Base-by-base conservation (phyloP, 2,888 invertebrate genomes). In the Chouioia cunea region DNA sequence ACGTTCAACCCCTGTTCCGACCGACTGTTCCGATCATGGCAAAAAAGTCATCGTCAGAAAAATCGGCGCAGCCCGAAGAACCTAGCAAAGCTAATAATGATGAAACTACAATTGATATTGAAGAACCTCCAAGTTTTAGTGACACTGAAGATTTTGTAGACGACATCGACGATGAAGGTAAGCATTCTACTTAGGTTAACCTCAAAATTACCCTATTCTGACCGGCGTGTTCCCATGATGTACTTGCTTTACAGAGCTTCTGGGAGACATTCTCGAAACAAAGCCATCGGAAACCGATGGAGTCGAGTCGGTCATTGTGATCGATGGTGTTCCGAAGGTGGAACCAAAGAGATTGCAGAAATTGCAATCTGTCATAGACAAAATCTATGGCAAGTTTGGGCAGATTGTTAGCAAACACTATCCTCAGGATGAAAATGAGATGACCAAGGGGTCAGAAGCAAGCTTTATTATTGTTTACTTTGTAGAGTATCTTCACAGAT, bases 251-350 rank as follows among this genome's bases (percentile, higher is more conserved):
- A 80, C 89, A 97, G 99, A 97, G 84, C 89, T 99, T 66, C 87
- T 99, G 74, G 94, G 91, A n/a, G 99, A 99, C 86, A 88, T 99
- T 77, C 86, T 98, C 76, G 91, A 92, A 77, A 91, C 93, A 78
- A 94, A 94, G 83, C 99, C 99, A 1, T 93, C 93, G 77, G 97
- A 97, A 87, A 95, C 96, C 4, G 97, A 97, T 87, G 97, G 97
- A 57, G 96, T 97, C 66, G 97, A 99, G 85, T 95, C 94, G 80
- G 96, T 98, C 60, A 92, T 99, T 76, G 95, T 99, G 14, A 95
- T 99, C 12, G 99, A 99, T 84, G 97, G 98, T 76, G 94, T 97
- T 68, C 99, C 99, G 50, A 92, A 94, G 85, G 97, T 99, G 77
- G 97, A 95, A 64, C 93, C 94, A 46, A 95, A 96, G 77, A 91